Conservation (phyloP, 2,888 invertebrate genomes). For the Cenopis cana region DNA sequence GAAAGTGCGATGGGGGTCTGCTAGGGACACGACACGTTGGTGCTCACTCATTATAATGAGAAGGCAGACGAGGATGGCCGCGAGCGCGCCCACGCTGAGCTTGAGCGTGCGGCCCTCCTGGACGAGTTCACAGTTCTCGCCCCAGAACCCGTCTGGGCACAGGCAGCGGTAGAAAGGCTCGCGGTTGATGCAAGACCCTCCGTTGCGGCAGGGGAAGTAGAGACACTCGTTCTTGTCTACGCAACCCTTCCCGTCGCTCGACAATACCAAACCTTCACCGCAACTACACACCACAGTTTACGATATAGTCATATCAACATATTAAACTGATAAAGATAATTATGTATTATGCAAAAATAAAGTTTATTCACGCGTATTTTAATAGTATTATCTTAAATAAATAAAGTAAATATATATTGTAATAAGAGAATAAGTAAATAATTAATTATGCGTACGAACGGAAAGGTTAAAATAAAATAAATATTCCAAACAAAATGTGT, state of each 20-base stretch:
- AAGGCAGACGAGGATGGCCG: constrained; percentile 98
- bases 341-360: background rate
- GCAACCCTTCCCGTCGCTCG: constrained; percentile 96
- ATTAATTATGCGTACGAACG: constrained; percentile 14
- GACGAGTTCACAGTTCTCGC: constrained; percentile 96
- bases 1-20: constrained; percentile 57
- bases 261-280: constrained; percentile 96
- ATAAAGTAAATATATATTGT: background rate
- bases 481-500: constrained; percentile 16
- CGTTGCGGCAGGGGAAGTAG: constrained; percentile 96
- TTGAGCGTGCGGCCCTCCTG: constrained; percentile 98
- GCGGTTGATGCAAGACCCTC: constrained; percentile 96
- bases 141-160: constrained; percentile 97
- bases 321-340: constrained; percentile 34
- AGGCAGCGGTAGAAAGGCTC: constrained; percentile 95
- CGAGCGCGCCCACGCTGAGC: constrained; percentile 98
- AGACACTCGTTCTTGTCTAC: constrained; percentile 98
- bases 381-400: constrained; percentile 5
- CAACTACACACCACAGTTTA: constrained; percentile 86
- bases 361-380: background rate
- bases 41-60: constrained; percentile 98
- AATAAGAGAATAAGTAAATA: constrained; percentile 12
- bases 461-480: constrained; percentile 24
- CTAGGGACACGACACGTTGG: constrained; percentile 45
- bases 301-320: constrained; percentile 40